A percentile compares a stretch with the other conserved stretches of the same genome.
Evolutionary conservation across 2,113 vertebrate species (phyloP).

Genomic region (Seriola rivoliana): DNA sequence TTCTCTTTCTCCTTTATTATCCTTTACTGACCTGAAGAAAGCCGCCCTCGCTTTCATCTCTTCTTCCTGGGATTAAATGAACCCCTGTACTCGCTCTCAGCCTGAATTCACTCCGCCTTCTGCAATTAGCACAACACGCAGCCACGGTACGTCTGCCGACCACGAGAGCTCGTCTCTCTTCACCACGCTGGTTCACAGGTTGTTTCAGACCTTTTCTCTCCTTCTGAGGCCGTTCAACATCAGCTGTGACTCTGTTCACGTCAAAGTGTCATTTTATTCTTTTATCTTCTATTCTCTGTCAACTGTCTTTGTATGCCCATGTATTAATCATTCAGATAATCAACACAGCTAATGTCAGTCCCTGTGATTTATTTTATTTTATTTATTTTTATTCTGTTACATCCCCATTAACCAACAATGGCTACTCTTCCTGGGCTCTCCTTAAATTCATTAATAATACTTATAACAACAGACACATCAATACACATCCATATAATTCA

Average conservation of each 20-base stretch:
- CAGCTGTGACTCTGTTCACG: not conserved
- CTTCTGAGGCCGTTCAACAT: slow-evolving; percentile 16
- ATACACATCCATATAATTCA: no score
- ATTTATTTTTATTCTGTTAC: no score
- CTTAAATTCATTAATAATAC: no score
- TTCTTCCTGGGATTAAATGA: slow-evolving; percentile 43
- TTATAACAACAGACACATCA: no score
- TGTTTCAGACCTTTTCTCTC: slow-evolving; percentile 40
- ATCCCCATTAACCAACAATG: no score
- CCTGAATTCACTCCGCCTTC: slow-evolving; percentile 20
- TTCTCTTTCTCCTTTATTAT: slow-evolving; percentile 61
- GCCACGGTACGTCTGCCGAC: slow-evolving; percentile 21
- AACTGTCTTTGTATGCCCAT: not conserved
- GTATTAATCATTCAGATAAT: not conserved
- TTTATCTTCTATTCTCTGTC: not conserved
- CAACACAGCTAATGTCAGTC: not conserved
- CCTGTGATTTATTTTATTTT: no score
- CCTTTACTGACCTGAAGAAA: slow-evolving; percentile 55
- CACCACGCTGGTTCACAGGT: not conserved
- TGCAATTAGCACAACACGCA: slow-evolving; percentile 53
- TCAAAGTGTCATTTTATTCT: not conserved
- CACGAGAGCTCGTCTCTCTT: slow-evolving; percentile 18
- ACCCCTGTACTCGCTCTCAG: slow-evolving; percentile 10
- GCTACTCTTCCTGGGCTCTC: no score
- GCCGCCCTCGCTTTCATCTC: slow-evolving; percentile 67